phyloP scores from a whole-genome alignment of 1,140 invertebrate species.

The Alviniconcha marisindica region DNA sequence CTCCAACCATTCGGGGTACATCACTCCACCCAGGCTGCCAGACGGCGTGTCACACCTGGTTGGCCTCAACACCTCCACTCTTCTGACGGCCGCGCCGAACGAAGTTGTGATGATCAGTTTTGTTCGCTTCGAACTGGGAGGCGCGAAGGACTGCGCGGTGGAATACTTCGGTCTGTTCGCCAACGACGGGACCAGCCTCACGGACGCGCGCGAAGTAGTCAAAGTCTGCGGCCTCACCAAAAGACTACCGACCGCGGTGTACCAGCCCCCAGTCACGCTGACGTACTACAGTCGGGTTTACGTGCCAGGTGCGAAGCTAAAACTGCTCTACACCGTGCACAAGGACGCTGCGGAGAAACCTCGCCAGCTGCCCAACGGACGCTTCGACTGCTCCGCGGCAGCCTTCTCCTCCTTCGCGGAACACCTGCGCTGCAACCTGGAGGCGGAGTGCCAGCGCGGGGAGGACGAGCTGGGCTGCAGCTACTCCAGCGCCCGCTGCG shows the following conservation, averaged over 20 bases:
- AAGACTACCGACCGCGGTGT: background rate
- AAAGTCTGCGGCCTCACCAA: too few relatives aligned
- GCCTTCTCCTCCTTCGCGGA: background rate
- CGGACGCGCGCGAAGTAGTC: too few relatives aligned
- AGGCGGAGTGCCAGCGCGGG: background rate
- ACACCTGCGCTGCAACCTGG: slow-evolving; percentile 7
- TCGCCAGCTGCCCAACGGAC: background rate
- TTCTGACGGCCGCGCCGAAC: background rate
- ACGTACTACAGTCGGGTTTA: background rate
- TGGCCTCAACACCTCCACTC: background rate
- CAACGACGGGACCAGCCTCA: background rate
- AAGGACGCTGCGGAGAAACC: background rate
- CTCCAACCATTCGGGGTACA: background rate
- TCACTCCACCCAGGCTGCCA: background rate
- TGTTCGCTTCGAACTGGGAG: background rate
- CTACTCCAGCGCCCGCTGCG: background rate
- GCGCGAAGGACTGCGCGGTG: background rate
- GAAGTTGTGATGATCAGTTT: background rate
- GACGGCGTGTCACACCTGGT: background rate
- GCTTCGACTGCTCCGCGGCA: background rate
- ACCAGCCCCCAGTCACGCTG: background rate
- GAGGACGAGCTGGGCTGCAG: background rate
- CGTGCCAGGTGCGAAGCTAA: background rate
- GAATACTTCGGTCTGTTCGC: background rate
- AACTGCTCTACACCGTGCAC: background rate